Conservation (phyloP, 2,888 invertebrate species). For the Noctua janthina region DNA sequence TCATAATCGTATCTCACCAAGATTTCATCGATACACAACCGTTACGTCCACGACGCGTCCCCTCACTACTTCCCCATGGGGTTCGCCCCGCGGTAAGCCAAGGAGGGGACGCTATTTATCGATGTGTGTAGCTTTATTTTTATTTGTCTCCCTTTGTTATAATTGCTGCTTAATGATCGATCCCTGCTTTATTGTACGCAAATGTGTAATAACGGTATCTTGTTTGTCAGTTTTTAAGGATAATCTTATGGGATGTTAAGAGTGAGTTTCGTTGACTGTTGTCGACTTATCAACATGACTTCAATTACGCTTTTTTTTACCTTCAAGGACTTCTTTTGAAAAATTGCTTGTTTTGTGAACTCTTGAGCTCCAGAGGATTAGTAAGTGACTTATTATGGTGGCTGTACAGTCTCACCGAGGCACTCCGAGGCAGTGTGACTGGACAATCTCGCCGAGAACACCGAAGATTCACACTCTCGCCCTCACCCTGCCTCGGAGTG, state of each 20-base stretch:
- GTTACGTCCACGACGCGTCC: slow-evolving; percentile 46
- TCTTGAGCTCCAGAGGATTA: not conserved
- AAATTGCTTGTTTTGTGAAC: not conserved
- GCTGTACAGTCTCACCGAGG: not conserved
- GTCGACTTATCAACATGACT: not conserved
- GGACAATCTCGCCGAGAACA: too few relatives aligned
- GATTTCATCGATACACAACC: slow-evolving; percentile 73
- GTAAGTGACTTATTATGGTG: not conserved
- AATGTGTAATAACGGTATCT: slow-evolving; percentile 40
- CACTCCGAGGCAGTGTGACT: not conserved
- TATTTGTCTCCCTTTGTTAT: slow-evolving; percentile 82
- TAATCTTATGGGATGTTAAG: not conserved
- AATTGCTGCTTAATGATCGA: slow-evolving; percentile 85
- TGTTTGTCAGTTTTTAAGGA: slow-evolving; percentile 10
- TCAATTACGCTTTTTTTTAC: not conserved
- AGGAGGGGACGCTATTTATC: slow-evolving; percentile 83
- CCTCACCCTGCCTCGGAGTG: not conserved
- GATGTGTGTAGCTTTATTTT: slow-evolving; percentile 85
- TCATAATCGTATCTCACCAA: slow-evolving; percentile 65
- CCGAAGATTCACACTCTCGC: too few relatives aligned
- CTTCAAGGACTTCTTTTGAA: not conserved
- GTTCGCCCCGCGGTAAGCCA: slow-evolving; percentile 79
- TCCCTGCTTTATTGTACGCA: slow-evolving; percentile 52
- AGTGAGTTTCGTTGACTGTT: slow-evolving; percentile 2
- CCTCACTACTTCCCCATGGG: slow-evolving; percentile 79